Percentiles rank a stretch among this genome's conserved stretches.
phyloP scores from a whole-genome alignment of 1,140 invertebrate genomes.

The Anadara kagoshimensis region DNA sequence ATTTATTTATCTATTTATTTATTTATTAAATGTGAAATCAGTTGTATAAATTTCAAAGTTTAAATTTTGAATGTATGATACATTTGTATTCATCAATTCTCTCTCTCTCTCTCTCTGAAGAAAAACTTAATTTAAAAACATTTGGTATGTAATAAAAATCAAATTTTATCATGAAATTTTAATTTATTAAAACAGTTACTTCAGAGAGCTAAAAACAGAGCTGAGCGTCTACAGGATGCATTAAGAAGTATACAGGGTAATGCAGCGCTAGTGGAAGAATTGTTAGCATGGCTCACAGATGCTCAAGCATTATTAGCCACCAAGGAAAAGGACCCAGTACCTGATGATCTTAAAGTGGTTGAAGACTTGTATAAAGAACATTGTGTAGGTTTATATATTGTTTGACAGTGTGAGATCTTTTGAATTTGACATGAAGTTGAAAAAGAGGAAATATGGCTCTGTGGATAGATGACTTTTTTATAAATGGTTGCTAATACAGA shows the following conservation, averaged over 20 bases:
- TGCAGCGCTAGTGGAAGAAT: constrained; percentile 88
- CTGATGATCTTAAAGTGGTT: constrained; percentile 75
- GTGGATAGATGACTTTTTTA: too few species aligned
- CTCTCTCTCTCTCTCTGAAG: too few species aligned
- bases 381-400: constrained; percentile 51
- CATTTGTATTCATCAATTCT: too few species aligned
- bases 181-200: too few species aligned
- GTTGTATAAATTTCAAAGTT: too few species aligned
- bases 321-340: constrained; percentile 92
- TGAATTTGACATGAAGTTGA: not conserved
- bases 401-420: not conserved
- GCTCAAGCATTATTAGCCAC: constrained; percentile 90
- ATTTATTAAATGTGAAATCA: too few species aligned
- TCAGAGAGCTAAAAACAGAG: constrained; percentile 79
- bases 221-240: constrained; percentile 88
- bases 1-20: too few species aligned
- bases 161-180: too few species aligned
- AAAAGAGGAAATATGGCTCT: not conserved
- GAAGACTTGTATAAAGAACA: constrained; percentile 72
- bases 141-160: too few species aligned
- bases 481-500: not conserved
- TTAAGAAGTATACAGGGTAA: constrained; percentile 76
- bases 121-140: too few species aligned
- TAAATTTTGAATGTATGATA: too few species aligned
- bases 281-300: constrained; percentile 92